A percentile compares a stretch with the other conserved stretches of the same genome.
Evolutionary conservation across 2,113 vertebrate genomes (phyloP).

Genomic region (Corythoichthys intestinalis): DNA sequence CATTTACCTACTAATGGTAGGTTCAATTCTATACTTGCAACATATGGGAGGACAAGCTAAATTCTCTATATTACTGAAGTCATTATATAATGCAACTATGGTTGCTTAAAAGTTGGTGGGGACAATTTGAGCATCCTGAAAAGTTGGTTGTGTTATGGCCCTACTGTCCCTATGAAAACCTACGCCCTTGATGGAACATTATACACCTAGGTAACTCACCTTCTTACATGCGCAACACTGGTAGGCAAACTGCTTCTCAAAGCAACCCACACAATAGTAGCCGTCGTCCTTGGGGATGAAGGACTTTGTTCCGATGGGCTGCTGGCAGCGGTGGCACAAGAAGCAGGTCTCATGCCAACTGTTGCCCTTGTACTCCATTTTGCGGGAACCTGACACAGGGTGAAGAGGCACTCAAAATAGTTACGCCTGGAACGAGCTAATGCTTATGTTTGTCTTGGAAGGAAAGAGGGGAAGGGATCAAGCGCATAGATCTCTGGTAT

Average conservation of each 20-base stretch:
- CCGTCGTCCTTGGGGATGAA: slow-evolving; percentile 94
- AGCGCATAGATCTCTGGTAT: background rate
- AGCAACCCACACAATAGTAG: slow-evolving; percentile 92
- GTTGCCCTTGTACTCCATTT: slow-evolving; percentile 97
- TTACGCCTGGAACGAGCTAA: background rate
- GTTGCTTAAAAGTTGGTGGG: too few species aligned
- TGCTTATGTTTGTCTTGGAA: slow-evolving; percentile 9
- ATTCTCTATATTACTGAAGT: too few species aligned
- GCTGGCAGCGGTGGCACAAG: slow-evolving; percentile 88
- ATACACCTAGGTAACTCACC: slow-evolving; percentile 67
- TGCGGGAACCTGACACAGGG: slow-evolving; percentile 83
- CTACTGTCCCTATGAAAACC: too few species aligned
- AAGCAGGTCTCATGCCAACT: slow-evolving; percentile 99
- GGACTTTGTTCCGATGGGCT: slow-evolving; percentile 97
- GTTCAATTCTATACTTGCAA: too few species aligned
- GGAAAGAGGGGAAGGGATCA: slow-evolving; percentile 1
- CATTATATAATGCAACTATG: too few species aligned
- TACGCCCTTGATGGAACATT: too few species aligned
- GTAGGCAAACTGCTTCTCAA: slow-evolving; percentile 94
- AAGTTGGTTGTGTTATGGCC: too few species aligned
- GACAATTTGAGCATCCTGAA: too few species aligned
- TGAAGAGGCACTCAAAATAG: slow-evolving; percentile 35
- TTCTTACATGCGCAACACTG: slow-evolving; percentile 91
- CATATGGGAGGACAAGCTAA: too few species aligned
- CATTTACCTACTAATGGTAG: too few species aligned